Conservation (phyloP, 2,113 vertebrate genomes). For the Rhadina sibilatrix region DNA sequence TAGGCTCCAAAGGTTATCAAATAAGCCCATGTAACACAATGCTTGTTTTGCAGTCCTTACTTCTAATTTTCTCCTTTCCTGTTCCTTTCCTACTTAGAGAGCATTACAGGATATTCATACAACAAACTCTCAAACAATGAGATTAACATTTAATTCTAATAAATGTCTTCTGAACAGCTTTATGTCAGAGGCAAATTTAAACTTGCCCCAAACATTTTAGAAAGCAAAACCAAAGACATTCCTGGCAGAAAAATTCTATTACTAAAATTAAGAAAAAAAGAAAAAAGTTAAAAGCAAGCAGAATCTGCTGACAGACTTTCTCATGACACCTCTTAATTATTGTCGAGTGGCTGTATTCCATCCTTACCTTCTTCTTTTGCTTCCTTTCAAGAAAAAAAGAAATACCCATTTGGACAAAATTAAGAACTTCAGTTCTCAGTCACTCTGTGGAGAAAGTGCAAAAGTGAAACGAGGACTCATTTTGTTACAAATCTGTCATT, state of each 20-base stretch:
- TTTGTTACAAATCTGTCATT: slow-evolving; percentile 74
- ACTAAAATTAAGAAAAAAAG: background rate
- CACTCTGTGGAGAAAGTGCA: slow-evolving; percentile 59
- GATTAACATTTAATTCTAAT: background rate
- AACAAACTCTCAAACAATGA: background rate
- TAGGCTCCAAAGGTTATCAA: background rate
- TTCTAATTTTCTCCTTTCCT: background rate
- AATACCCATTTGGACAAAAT: slow-evolving; percentile 69
- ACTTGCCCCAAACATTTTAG: background rate
- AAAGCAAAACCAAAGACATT: background rate
- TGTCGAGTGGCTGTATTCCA: background rate
- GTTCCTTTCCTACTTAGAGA: background rate
- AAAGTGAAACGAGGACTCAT: slow-evolving; percentile 47
- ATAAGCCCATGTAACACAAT: background rate
- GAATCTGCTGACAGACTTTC: background rate
- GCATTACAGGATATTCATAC: background rate
- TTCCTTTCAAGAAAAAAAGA: slow-evolving; percentile 70
- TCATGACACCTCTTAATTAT: background rate
- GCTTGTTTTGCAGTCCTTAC: background rate
- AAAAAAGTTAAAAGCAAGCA: background rate
- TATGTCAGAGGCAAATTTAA: background rate
- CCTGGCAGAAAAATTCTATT: background rate
- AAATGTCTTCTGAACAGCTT: background rate
- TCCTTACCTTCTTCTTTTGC: background rate
- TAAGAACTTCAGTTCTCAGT: slow-evolving; percentile 37